Base-by-base conservation (phyloP, 2,888 invertebrate genomes). In the Andrena fulva region DNA sequence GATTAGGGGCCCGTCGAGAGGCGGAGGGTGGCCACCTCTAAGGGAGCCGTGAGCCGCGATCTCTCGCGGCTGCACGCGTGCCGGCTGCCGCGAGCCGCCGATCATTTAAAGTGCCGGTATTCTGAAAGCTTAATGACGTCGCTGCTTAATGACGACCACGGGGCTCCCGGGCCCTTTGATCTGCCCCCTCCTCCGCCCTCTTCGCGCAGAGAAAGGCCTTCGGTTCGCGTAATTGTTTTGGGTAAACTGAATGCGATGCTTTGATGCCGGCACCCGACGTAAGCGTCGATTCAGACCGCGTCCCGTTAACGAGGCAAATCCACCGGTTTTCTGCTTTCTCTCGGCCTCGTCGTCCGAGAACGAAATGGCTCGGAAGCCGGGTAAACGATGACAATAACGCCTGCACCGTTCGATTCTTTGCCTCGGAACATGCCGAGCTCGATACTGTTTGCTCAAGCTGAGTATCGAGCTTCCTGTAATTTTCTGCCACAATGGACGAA, bases 151-250 rank as follows among this genome's bases (percentile, higher is more conserved):
- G 87, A 87, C 81, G 85, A 24, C 68, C 33, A 60, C 77, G 48
- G 20, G 48, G 20, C 69, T 24, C 48, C 67, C 42, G 31, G 29
- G 16, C 54, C 74, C 85, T 86, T 88, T 88, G 88, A 87, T 85
- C 75, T 81, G 60, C 76, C 73, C 77, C 42, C 71, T 70, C 76
- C 82, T 2, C 8, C 8, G 5, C 12, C 4, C 16, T 42, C 4
- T 42, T 42, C 42, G 42, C 42, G 82, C 73, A 60, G 80, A 82
- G 82, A 82, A 85, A 86, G 83, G 84, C 80, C 66, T 85, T 85
- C 85, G 85, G 85, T 68, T 79, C 77, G 66, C 76, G 80, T 87
- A 87, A 87, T 87, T 87, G 87, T 87, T 87, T 87, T 85, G 83
- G 72, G 77, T 85, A 87, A 87, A 87, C 83, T 81, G 83, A 83